A percentile compares a stretch with the other conserved stretches of the same genome.
Conservation (phyloP, 30 jellyfish, hydroid and myxozoan species). For the Aurelia aurita region DNA sequence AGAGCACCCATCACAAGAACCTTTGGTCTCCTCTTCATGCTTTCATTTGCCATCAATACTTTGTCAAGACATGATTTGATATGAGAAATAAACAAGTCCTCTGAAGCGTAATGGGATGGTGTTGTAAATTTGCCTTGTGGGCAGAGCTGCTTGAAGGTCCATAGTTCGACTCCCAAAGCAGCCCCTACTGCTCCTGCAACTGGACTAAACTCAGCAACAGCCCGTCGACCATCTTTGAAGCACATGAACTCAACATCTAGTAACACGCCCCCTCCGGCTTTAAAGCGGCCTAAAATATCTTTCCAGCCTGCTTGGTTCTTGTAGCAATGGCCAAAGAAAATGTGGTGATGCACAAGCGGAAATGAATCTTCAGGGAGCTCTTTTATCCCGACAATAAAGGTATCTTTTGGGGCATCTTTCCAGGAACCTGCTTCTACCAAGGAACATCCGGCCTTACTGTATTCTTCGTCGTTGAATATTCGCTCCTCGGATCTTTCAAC, state of each 20-base stretch:
- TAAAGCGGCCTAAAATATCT: conserved; percentile 60
- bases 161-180: conserved; percentile 72
- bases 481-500: conserved; percentile 71
- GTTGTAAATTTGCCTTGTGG: conserved; percentile 24
- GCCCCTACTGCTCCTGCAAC: conserved; percentile 83
- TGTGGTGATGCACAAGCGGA: conserved; percentile 67
- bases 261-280: conserved; percentile 80
- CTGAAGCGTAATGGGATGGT: conserved; percentile 45
- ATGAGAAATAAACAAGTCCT: conserved; percentile 50
- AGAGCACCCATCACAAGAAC: conserved; percentile 77
- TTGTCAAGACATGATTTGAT: conserved; percentile 38
- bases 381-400: conserved; percentile 69
- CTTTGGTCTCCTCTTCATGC: conserved; percentile 33
- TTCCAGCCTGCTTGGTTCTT: conserved; percentile 83
- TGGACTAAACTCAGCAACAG: conserved; percentile 81
- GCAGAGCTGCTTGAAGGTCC: conserved; percentile 48
- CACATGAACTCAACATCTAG: conserved; percentile 81
- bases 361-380: conserved; percentile 67
- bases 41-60: conserved; percentile 23
- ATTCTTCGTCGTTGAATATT: conserved; percentile 64
- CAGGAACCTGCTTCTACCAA: conserved; percentile 60
- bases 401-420: conserved; percentile 64
- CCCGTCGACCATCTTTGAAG: conserved; percentile 69
- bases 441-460: conserved; percentile 54
- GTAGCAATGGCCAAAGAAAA: conserved; percentile 68